phyloP scores from a whole-genome alignment of 2,888 invertebrate species.

The Dysmachus trigonus region DNA sequence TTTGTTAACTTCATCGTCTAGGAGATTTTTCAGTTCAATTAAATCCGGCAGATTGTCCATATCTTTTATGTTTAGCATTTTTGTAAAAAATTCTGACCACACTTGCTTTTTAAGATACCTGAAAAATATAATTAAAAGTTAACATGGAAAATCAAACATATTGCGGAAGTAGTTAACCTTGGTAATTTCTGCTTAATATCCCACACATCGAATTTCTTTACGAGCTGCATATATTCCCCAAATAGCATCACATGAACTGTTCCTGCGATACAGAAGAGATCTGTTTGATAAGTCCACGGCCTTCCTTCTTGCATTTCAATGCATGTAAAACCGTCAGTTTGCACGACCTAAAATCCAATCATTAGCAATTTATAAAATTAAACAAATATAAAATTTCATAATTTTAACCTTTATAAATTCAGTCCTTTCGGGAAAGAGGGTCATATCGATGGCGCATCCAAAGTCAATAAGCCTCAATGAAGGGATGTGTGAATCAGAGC shows the following conservation, averaged over 20 bases:
- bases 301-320: constrained; percentile 92
- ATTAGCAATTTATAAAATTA: background rate
- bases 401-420: constrained; percentile 73
- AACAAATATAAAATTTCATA: background rate
- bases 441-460: constrained; percentile 95
- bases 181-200: constrained; percentile 77
- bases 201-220: constrained; percentile 72
- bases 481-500: constrained; percentile 72
- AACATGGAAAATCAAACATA: background rate
- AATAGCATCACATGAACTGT: constrained; percentile 88
- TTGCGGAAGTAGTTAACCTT: constrained; percentile 65
- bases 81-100: constrained; percentile 85
- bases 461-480: constrained; percentile 91
- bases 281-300: constrained; percentile 96
- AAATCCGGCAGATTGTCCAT: constrained; percentile 79
- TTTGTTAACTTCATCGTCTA: constrained; percentile 61
- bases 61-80: constrained; percentile 82
- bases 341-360: constrained; percentile 68
- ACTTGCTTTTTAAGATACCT: constrained; percentile 78
- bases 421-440: constrained; percentile 80
- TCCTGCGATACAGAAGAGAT: constrained; percentile 89
- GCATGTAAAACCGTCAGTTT: constrained; percentile 84
- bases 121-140: constrained; percentile 52
- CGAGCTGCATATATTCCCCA: constrained; percentile 89
- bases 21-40: constrained; percentile 58